A percentile compares a stretch with the other conserved stretches of the same genome.
phyloP scores from a whole-genome alignment of 2,888 invertebrate species.

The Diplazon laetatorius region DNA sequence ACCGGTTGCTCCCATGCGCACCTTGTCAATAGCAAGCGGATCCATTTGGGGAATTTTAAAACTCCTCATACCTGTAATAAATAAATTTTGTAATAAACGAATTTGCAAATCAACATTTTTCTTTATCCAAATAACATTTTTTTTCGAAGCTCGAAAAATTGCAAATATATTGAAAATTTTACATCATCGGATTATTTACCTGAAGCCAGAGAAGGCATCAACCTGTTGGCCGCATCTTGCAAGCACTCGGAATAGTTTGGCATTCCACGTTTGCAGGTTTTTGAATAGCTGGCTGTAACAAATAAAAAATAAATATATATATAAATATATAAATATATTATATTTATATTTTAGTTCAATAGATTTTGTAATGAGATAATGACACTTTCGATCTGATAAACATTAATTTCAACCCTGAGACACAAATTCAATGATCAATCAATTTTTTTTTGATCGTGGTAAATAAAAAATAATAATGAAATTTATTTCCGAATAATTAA shows the following conservation, averaged over 20 bases:
- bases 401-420: not conserved
- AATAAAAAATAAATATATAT: not conserved
- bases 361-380: not conserved
- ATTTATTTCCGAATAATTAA: constrained; percentile 1
- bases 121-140: not conserved
- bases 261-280: constrained; percentile 84
- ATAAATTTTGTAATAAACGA: constrained; percentile 6
- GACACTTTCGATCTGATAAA: not conserved
- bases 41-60: too few species aligned
- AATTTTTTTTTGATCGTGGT: not conserved
- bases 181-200: not conserved
- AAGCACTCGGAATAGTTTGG: constrained; percentile 85
- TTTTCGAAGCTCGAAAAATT: not conserved
- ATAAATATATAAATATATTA: not conserved
- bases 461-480: not conserved
- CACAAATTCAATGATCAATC: not conserved
- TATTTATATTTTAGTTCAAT: not conserved
- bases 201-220: constrained; percentile 82
- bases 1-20: constrained; percentile 83
- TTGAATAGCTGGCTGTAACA: constrained; percentile 80
- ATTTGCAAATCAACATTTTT: not conserved
- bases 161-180: too few species aligned
- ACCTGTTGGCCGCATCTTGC: constrained; percentile 84
- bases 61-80: too few species aligned
- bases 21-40: constrained; percentile 84